Evolutionary conservation across 2,888 invertebrate genomes (phyloP).

Genomic region (Hirudinaria manillensis): DNA sequence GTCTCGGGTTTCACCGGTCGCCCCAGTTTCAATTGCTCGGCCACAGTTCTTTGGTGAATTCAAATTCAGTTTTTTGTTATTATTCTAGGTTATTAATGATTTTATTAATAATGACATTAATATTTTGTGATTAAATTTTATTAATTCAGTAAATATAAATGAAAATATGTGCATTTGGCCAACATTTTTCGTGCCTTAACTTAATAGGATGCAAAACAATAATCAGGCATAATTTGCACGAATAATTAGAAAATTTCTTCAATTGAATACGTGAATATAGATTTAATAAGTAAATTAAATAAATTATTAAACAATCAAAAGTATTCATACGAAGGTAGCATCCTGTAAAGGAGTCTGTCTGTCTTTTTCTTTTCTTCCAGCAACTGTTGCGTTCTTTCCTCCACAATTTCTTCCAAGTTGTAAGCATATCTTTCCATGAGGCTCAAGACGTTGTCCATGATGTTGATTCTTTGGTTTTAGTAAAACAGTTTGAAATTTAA

Average conservation of each 20-base stretch:
- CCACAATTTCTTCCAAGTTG: constrained; percentile 48
- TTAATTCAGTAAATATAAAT: not conserved
- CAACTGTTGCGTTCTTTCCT: constrained; percentile 48
- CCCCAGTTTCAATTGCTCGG: constrained; percentile 49
- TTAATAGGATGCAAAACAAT: too few relatives aligned
- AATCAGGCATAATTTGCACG: too few relatives aligned
- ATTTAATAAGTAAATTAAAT: too few relatives aligned
- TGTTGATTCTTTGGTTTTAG: constrained; percentile 34
- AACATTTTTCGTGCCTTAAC: too few relatives aligned
- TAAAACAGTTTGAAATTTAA: too few relatives aligned
- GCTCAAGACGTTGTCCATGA: constrained; percentile 37
- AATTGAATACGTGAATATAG: too few relatives aligned
- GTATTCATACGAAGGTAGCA: constrained; percentile 48
- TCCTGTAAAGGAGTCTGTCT: constrained; percentile 47
- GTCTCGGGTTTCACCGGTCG: constrained; percentile 47
- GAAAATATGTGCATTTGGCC: too few relatives aligned
- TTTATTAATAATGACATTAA: too few relatives aligned
- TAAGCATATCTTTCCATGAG: constrained; percentile 45
- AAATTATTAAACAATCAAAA: not conserved
- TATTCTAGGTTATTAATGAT: not conserved
- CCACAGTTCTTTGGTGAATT: constrained; percentile 45
- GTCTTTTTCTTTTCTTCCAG: constrained; percentile 51
- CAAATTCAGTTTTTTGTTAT: not conserved
- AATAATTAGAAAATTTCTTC: too few relatives aligned
- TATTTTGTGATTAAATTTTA: too few relatives aligned